Base-by-base conservation (phyloP, 2,797 vertebrate species). In the Aphelocoma californica region DNA sequence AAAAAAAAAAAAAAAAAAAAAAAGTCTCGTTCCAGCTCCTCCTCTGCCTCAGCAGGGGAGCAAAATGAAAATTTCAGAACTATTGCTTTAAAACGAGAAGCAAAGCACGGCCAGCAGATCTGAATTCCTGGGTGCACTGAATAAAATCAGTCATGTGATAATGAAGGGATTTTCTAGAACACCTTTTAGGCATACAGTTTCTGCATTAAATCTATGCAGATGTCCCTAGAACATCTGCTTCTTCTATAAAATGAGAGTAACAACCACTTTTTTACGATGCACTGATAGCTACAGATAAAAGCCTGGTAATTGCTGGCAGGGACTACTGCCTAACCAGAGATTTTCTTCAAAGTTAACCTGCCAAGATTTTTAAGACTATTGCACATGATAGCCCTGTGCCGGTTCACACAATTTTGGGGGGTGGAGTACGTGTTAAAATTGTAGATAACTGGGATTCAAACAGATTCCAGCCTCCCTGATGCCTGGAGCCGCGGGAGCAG, bases 81-180 rank as follows among this genome's bases (percentile, higher is more conserved):
- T 29, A 18, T 42, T 58, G 60, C 84, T 84, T 93, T 88, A 91
- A 83, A 91, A 50, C 57, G 73, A 74, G 69, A 81, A 85, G 94
- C 56, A 64, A 57, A 88, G 71, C 23, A 14, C 61, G 65, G 60
- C 56, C 67, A 66, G 69, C 79, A 69, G 58, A 86, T 83, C 85
- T 75, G 91, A 86, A 85, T 83, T 95, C 91, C 90, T 91, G 95
- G 14, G 90, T 90, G 85, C 85, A 62, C 71, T 83, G 89, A 93
- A 92, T 89, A 85, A 94, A 96, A 70, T 77, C 95, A 94, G 90
- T 71, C 90, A 83, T 86, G 93, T 88, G 94, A 74, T 86, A 83
- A 94, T 71, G 93, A 95, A 91, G 77, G 85, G 94, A 96, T 96
- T 95, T 96, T 94, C 94, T 94, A 81, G 87, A 95, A 94, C 93